phyloP scores from a whole-genome alignment of 2,113 vertebrate species.

The Atractosteus spatula region DNA sequence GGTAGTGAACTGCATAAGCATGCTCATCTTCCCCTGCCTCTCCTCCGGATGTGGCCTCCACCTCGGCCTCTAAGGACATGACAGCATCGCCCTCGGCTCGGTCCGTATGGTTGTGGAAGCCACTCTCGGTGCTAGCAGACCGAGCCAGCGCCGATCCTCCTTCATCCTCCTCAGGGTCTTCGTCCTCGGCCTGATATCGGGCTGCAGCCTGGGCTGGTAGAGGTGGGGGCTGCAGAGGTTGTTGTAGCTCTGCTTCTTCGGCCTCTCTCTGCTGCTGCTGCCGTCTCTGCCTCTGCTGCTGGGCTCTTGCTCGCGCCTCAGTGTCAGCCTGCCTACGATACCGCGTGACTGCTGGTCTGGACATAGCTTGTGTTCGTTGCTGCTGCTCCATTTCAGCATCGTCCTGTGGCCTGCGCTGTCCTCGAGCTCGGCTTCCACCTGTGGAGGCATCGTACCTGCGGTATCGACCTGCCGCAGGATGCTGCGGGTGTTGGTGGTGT shows the following conservation, averaged over 20 bases:
- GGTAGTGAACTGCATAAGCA: constrained; percentile 68
- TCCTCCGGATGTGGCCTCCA: constrained; percentile 51
- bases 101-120: constrained; percentile 92
- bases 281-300: constrained; percentile 60
- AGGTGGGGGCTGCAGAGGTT: constrained; percentile 20
- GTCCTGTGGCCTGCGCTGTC: constrained; percentile 30
- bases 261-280: constrained; percentile 33
- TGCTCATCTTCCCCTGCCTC: constrained; percentile 66
- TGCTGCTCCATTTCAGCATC: constrained; percentile 48
- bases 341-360: constrained; percentile 55
- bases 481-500: constrained; percentile 19
- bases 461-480: constrained; percentile 28
- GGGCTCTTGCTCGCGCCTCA: constrained; percentile 56
- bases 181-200: constrained; percentile 13
- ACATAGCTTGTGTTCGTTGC: constrained; percentile 54
- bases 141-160: constrained; percentile 73
- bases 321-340: constrained; percentile 65
- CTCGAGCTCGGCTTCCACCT: constrained; percentile 18
- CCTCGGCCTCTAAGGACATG: constrained; percentile 63
- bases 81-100: constrained; percentile 85
- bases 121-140: constrained; percentile 91
- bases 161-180: constrained; percentile 69
- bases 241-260: constrained; percentile 17
- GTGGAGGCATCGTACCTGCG: constrained; percentile 45
- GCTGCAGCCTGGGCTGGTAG: not conserved